Evolutionary conservation across 2,888 invertebrate species (phyloP).

Genomic region (Octonoba sinensis): DNA sequence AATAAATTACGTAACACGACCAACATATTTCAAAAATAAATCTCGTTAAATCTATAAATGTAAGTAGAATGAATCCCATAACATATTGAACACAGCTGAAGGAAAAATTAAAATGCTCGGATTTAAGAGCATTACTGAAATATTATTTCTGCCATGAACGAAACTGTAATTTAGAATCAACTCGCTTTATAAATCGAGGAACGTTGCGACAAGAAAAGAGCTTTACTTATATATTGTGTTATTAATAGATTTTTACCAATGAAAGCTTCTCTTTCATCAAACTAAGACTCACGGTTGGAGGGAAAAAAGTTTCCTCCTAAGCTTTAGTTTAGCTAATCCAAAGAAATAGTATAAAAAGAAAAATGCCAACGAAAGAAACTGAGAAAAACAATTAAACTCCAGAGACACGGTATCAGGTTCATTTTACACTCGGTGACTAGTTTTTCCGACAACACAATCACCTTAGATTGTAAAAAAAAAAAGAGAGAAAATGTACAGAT

Average conservation of each 20-base stretch:
- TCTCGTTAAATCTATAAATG: too few relatives aligned
- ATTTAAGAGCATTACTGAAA: too few relatives aligned
- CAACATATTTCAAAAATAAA: too few relatives aligned
- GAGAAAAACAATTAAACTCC: slow-evolving; percentile 50
- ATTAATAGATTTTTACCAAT: slow-evolving; percentile 29
- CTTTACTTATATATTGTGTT: background rate
- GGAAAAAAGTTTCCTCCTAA: background rate
- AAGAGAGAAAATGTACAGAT: background rate
- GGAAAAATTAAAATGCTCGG: too few relatives aligned
- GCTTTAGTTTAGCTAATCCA: slow-evolving; percentile 31
- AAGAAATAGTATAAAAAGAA: slow-evolving; percentile 28
- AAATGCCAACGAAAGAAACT: slow-evolving; percentile 13
- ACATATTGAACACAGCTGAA: too few relatives aligned
- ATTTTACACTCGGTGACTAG: slow-evolving; percentile 53
- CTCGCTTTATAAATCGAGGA: background rate
- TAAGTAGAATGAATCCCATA: too few relatives aligned
- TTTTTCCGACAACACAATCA: slow-evolving; percentile 47
- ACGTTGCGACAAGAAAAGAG: slow-evolving; percentile 12
- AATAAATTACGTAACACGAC: too few relatives aligned
- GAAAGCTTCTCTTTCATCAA: slow-evolving; percentile 25
- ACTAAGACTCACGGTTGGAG: slow-evolving; percentile 1
- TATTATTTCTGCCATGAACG: too few relatives aligned
- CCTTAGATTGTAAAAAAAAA: slow-evolving; percentile 17
- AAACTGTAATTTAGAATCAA: background rate
- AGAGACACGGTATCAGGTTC: slow-evolving; percentile 42